A percentile compares a stretch with the other conserved stretches of the same genome.
phyloP scores from a whole-genome alignment of 2,797 vertebrate genomes.

The Halcyon leucocephala region DNA sequence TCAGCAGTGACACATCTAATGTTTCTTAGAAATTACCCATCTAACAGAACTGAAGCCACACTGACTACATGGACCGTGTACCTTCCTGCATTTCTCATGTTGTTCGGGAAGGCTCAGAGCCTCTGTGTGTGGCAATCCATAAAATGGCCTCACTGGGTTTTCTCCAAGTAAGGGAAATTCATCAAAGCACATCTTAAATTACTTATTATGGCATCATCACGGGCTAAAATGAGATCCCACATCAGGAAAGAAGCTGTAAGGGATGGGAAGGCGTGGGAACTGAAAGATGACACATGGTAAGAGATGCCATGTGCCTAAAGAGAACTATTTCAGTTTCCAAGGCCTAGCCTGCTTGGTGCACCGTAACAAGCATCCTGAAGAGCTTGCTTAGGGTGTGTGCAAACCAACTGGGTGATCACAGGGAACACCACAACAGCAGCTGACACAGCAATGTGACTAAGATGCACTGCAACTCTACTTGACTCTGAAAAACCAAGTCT shows the following conservation, averaged over 20 bases:
- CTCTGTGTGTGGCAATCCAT: conserved; percentile 48
- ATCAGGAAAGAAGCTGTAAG: conserved; percentile 63
- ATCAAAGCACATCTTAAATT: conserved; percentile 71
- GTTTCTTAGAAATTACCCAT: background rate
- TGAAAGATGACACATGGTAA: conserved; percentile 16
- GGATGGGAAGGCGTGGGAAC: conserved; percentile 63
- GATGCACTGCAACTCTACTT: background rate
- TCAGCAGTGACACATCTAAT: background rate
- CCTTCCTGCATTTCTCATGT: conserved; percentile 31
- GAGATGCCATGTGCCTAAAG: background rate
- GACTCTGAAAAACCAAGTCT: background rate
- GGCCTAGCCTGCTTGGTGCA: background rate
- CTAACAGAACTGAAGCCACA: background rate
- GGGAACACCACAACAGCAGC: background rate
- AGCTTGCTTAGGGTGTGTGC: background rate
- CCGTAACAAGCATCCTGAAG: background rate
- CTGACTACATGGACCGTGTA: background rate
- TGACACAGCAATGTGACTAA: background rate
- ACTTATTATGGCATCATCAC: conserved; percentile 63
- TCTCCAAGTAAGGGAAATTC: conserved; percentile 34
- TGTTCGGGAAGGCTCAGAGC: conserved; percentile 2
- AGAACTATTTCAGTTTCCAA: background rate
- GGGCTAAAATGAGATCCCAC: conserved; percentile 39
- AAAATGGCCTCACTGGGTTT: conserved; percentile 41
- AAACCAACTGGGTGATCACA: background rate